Conservation (phyloP, 2,888 invertebrate genomes). For the Plemyria rubiginata region DNA sequence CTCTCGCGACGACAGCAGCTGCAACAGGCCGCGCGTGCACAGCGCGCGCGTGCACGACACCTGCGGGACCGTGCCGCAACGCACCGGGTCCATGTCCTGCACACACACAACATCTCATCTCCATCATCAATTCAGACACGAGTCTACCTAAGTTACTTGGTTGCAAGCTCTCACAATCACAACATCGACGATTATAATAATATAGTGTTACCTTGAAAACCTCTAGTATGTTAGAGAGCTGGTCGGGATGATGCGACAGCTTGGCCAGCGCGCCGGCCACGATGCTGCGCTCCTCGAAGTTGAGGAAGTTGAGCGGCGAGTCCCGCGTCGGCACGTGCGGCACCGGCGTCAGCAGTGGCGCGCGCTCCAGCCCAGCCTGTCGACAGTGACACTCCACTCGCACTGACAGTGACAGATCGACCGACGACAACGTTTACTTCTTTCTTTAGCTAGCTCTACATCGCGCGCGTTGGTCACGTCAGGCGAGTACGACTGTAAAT, state of each 20-base stretch:
- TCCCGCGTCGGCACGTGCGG: constrained; percentile 89
- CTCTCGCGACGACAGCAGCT: constrained; percentile 87
- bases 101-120: constrained; percentile 27
- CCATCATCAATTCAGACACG: no score
- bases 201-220: constrained; percentile 87
- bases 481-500: no score
- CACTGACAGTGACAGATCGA: neutral
- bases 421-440: no score
- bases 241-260: constrained; percentile 87
- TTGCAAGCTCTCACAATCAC: no score
- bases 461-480: no score
- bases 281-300: constrained; percentile 88
- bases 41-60: constrained; percentile 88
- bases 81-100: constrained; percentile 88
- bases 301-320: constrained; percentile 87
- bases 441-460: no score
- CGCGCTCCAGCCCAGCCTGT: constrained; percentile 85
- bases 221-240: constrained; percentile 88
- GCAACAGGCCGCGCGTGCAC: constrained; percentile 86
- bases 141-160: no score
- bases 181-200: neutral
- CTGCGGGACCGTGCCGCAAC: constrained; percentile 87
- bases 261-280: constrained; percentile 88
- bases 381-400: neutral
- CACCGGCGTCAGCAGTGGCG: constrained; percentile 88